Base-by-base conservation (phyloP, 2,797 vertebrate genomes). In the Sebastes itinus region DNA sequence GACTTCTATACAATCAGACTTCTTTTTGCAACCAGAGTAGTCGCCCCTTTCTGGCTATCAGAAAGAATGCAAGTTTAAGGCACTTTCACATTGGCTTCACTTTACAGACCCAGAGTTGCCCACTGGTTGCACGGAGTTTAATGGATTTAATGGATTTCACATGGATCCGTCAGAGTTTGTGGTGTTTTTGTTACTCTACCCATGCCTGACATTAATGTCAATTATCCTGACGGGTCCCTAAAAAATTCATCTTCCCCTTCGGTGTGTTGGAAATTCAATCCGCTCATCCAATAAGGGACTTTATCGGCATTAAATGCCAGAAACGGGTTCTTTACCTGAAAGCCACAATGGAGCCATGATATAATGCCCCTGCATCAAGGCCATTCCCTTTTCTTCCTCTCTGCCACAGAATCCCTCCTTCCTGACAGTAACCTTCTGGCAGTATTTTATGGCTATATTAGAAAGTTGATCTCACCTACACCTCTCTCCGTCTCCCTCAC, bases 361-460 rank as follows among this genome's bases (percentile, higher is more conserved):
- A 72, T 63, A 80, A 67, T 67, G 72, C 55, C 60, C 27, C 33
- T 9, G 64, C 22, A 83, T 70, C 56, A n/a, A 28, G 66, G 27
- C 61, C 25, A 49, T 63, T 71, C 69, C 6, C n/a, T 64, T 7
- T 55, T 66, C 28, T 54, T 65, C 49, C 14, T 62, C 52, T 82
- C 42, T 68, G 38, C 54, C 49, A 74, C 25, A 79, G 55, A 79
- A 72, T 64, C 42, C n/a, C 72, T 75, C 11, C 54, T 54, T 68
- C 33, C 69, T 87, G 64, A 83, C 78, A 75, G 23, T 63, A 77
- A 80, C 84, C 88, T 79, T 81, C 81, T 85, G 78, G 85, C 71
- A 81, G 38, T 82, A 72, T 88, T 88, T 87, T 87, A 90, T 86
- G 72, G 66, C 72, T 72, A 11, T 84, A 81, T 86, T 81, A 84